phyloP scores from a whole-genome alignment of 2,797 vertebrate species.

The Chloroceryle amazona region DNA sequence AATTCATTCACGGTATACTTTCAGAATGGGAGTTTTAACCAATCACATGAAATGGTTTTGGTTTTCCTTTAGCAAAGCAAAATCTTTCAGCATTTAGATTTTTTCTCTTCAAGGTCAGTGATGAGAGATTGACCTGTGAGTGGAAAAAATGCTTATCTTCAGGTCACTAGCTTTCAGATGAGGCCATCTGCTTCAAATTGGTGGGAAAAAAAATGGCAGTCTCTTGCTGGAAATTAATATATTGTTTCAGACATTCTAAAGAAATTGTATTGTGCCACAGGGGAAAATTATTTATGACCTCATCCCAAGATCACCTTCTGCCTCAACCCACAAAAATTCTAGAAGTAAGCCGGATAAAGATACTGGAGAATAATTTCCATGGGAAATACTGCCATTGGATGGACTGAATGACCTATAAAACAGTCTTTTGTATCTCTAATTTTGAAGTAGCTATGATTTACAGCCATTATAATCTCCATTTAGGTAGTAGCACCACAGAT shows the following conservation, averaged over 20 bases:
- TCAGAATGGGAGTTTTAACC: neutral
- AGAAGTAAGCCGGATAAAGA: neutral
- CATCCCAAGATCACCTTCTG: conserved; percentile 4
- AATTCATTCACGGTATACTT: neutral
- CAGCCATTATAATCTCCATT: neutral
- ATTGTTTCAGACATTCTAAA: neutral
- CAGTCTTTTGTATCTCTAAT: neutral
- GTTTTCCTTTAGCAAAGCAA: conserved; percentile 5
- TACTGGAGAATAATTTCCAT: neutral
- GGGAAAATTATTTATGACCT: conserved; percentile 3
- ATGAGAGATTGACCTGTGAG: conserved; percentile 9
- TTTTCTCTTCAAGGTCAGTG: conserved; percentile 1
- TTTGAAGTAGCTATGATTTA: neutral
- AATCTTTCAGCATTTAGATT: neutral
- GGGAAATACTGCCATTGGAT: neutral
- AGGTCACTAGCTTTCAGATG: conserved; percentile 38
- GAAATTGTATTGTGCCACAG: neutral
- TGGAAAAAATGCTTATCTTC: neutral
- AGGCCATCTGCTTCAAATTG: conserved; percentile 52
- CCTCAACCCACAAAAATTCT: neutral
- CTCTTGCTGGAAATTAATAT: conserved; percentile 20
- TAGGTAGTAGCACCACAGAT: neutral
- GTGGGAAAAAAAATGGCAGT: neutral
- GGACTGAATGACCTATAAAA: neutral
- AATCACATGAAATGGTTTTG: neutral